phyloP scores from a whole-genome alignment of 2,797 vertebrate genomes.

The Parotocinclus haroldoi region DNA sequence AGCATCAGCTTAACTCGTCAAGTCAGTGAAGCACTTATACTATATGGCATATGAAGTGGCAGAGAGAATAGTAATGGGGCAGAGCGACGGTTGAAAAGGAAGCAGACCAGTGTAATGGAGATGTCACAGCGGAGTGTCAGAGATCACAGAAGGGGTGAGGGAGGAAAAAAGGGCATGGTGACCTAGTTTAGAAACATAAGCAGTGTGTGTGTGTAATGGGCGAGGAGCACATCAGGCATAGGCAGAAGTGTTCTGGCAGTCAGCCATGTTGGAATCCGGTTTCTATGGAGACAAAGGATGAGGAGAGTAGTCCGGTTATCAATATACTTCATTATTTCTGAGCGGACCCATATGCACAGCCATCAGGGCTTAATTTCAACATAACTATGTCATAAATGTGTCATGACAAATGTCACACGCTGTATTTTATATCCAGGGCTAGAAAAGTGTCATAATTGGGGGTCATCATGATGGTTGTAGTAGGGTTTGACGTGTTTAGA shows the following conservation, averaged over 20 bases:
- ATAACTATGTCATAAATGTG: too few relatives aligned
- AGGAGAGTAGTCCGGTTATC: conserved; percentile 38
- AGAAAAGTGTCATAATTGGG: too few relatives aligned
- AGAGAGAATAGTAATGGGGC: conserved; percentile 23
- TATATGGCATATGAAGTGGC: conserved; percentile 22
- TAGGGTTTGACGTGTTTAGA: too few relatives aligned
- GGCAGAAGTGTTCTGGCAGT: conserved; percentile 43
- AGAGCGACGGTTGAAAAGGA: conserved; percentile 11
- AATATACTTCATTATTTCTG: conserved; percentile 21
- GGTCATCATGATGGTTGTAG: too few relatives aligned
- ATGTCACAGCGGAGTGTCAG: background rate
- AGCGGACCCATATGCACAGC: background rate
- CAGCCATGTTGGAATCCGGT: conserved; percentile 56
- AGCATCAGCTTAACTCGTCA: conserved; percentile 46
- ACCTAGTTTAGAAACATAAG: conserved; percentile 56
- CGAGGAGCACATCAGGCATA: conserved; percentile 6
- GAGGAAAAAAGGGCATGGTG: conserved; percentile 42
- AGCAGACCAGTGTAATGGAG: conserved; percentile 10
- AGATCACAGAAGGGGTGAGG: background rate
- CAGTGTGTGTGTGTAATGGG: conserved; percentile 51
- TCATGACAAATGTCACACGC: too few relatives aligned
- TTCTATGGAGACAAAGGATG: conserved; percentile 53
- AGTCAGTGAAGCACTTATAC: conserved; percentile 46
- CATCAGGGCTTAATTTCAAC: too few relatives aligned
- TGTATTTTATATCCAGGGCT: too few relatives aligned